A percentile compares a stretch with the other conserved stretches of the same genome.
Conservation (phyloP, 1,140 invertebrate species). For the Polypedilum vanderplanki region DNA sequence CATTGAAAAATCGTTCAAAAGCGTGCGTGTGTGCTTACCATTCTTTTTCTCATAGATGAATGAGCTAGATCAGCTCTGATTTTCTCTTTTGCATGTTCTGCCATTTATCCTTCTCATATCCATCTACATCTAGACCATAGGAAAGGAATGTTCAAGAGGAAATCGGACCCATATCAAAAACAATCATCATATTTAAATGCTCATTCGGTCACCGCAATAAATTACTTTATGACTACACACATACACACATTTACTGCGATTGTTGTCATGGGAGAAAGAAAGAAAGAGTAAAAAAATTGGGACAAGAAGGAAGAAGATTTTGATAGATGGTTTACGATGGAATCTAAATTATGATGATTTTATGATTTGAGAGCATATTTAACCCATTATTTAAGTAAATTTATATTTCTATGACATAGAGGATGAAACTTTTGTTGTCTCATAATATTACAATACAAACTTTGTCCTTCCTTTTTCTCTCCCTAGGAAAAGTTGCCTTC, state of each 20-base stretch:
- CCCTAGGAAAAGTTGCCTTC: no score
- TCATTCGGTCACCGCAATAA: slow-evolving; percentile 24
- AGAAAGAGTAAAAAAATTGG: not conserved
- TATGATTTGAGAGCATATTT: slow-evolving; percentile 4
- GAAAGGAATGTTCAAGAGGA: not conserved
- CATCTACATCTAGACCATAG: no score
- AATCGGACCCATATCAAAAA: slow-evolving; percentile 26
- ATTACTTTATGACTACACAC: slow-evolving; percentile 16
- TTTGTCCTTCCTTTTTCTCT: no score
- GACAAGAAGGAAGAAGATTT: not conserved
- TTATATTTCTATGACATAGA: not conserved
- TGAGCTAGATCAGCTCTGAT: not conserved
- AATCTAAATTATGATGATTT: slow-evolving; percentile 19
- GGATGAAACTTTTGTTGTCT: not conserved
- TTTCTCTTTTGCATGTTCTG: not conserved
- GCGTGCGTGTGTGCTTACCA: not conserved
- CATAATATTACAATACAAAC: no score
- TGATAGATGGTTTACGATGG: slow-evolving; percentile 11
- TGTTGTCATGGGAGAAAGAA: not conserved
- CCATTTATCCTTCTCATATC: not conserved
- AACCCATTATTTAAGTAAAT: slow-evolving; percentile 19
- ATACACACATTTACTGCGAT: not conserved
- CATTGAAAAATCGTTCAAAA: slow-evolving; percentile 21
- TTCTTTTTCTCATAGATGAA: not conserved
- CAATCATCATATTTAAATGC: slow-evolving; percentile 25